These are phyloP conservation scores for Rhinichthys osculus DNA, from an alignment of 2,797 vertebrate species.

Conservation along the genomic window DNA sequence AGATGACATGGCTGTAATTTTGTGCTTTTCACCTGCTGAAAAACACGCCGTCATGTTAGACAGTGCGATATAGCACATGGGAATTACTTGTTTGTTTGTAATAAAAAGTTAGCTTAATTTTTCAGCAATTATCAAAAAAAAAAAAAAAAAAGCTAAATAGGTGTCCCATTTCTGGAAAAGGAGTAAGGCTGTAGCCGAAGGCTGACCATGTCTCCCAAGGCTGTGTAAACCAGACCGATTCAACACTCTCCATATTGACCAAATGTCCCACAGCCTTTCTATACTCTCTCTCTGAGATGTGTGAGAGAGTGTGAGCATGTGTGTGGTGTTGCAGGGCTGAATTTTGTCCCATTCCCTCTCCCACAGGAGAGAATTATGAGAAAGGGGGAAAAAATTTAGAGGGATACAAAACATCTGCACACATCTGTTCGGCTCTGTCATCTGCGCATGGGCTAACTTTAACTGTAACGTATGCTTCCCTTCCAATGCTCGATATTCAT, in stretches of 20 bases:
- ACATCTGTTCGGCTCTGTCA: constrained; percentile 63
- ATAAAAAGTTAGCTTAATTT: not conserved
- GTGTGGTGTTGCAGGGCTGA: constrained; percentile 46
- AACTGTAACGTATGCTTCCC: constrained; percentile 44
- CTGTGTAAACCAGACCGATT: constrained; percentile 60
- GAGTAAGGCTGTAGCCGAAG: constrained; percentile 51
- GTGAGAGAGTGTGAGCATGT: constrained; percentile 26
- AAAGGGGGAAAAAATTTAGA: constrained; percentile 51
- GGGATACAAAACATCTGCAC: constrained; percentile 64
- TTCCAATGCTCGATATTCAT: constrained; percentile 48
- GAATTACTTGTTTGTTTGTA: not conserved
- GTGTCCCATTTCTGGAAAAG: constrained; percentile 48
- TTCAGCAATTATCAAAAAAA: constrained; percentile 21
- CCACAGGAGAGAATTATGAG: constrained; percentile 56
- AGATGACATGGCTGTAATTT: constrained; percentile 79
- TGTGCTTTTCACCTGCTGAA: constrained; percentile 69
- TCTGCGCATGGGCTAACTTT: constrained; percentile 47
- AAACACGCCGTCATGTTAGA: constrained; percentile 66
- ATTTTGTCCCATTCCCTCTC: constrained; percentile 59
- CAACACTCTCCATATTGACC: constrained; percentile 48
- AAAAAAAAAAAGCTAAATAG: constrained; percentile 36
- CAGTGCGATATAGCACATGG: constrained; percentile 54
- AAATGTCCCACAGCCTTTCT: constrained; percentile 29
- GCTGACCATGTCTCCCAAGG: constrained; percentile 60
- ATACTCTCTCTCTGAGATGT: constrained; percentile 25